Evolutionary conservation across 1,140 invertebrate species (phyloP).

Genomic region (Trinorchestia longiramus): DNA sequence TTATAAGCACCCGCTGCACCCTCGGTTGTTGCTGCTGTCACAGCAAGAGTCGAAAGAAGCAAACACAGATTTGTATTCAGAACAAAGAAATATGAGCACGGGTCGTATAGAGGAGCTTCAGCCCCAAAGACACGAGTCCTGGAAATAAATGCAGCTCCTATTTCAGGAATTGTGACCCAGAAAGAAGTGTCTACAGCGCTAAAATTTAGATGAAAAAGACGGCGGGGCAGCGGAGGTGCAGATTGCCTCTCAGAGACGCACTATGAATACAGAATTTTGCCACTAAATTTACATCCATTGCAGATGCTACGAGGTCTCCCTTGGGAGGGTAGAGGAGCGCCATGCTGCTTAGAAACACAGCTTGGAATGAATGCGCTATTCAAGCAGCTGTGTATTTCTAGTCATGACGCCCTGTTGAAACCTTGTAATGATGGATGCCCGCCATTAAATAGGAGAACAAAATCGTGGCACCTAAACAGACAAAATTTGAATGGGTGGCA

Average conservation of each 20-base stretch:
- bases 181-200: too few relatives aligned
- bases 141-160: too few relatives aligned
- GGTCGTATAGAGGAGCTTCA: too few relatives aligned
- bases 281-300: slow-evolving; percentile 1
- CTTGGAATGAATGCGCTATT: neutral
- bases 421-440: neutral
- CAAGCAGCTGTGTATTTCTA: neutral
- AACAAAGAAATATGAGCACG: neutral
- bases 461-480: neutral
- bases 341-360: too few relatives aligned
- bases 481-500: neutral
- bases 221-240: neutral
- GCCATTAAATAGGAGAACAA: neutral
- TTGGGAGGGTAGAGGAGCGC: neutral
- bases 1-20: too few relatives aligned
- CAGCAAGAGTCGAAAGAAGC: neutral
- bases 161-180: too few relatives aligned
- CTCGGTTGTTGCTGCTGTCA: neutral
- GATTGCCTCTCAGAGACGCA: neutral
- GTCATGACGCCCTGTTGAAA: neutral
- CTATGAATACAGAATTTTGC: neutral
- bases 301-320: neutral
- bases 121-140: too few relatives aligned
- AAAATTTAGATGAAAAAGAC: neutral
- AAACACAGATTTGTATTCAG: neutral